Base-by-base conservation (phyloP, 2,797 vertebrate species). In the Leptodactylus fallax region DNA sequence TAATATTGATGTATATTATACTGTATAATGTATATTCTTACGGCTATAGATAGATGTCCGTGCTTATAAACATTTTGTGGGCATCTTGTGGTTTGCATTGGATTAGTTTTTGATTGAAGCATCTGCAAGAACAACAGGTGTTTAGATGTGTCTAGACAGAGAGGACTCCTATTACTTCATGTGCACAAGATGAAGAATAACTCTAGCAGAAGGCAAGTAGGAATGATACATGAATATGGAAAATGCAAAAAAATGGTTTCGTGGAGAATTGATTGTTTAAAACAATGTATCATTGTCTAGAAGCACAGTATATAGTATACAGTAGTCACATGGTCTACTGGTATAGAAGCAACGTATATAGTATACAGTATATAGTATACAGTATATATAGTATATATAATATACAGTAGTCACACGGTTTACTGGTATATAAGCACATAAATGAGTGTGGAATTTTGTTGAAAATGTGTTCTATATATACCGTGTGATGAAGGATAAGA, bases 91-190 rank as follows among this genome's bases (percentile, higher is more conserved):
- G 87, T 85, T 89, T 89, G 81, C 65, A 27, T 36, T 9, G 79
- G 71, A 77, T 83, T 86, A 83, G 71, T 7, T 55, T 79, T 77
- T 69, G 78, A 77, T 77, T 71, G 84, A 89, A 80, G 72, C 72
- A 86, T 89, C 71, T 86, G 51, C 80, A 79, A 12, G 83, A 88
- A 88, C 78, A 89, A 78, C 88, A 89, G 88, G 80, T 89, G 88
- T 79, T 27, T 79, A 69, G 87, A 71, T 86, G 36, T 71, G 88
- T 89, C 88, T 89, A 89, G 88, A 89, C 88, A 86, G 51, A 79
- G 74, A 79, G 3, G 53, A 83, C 84, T 89, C 88, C 72, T 67
- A 60, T 89, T 89, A 83, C 88, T 49, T 53, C 23, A 67, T 51
- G 65, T 61, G 25, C 21, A 60, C 79, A 36, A 45, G 69, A 85